A percentile compares a stretch with the other conserved stretches of the same genome.
Evolutionary conservation across 2,113 vertebrate species (phyloP).

Genomic region (Phylloscopus trochiloides): DNA sequence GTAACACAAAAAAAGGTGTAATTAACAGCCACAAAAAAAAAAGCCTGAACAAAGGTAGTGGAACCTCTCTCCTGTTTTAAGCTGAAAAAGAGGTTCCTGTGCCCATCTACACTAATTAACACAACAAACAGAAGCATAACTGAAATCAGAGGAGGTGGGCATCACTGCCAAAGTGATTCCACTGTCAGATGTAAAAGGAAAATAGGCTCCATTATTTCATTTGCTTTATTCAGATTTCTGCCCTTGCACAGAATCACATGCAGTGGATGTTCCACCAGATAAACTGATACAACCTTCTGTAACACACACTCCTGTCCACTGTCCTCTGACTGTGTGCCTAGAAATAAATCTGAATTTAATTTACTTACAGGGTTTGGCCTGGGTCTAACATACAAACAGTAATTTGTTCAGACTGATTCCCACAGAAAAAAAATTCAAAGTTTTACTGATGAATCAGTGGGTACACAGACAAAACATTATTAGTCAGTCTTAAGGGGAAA

Average conservation of each 20-base stretch:
- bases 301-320: not conserved
- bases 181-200: not conserved
- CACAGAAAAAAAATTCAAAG: not conserved
- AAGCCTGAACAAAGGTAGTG: not conserved
- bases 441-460: not conserved
- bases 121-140: not conserved
- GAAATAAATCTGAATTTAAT: not conserved
- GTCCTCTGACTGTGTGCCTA: not conserved
- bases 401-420: not conserved
- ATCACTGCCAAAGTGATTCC: not conserved
- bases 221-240: not conserved
- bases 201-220: not conserved
- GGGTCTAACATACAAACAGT: not conserved
- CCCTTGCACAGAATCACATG: not conserved
- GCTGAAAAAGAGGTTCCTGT: not conserved
- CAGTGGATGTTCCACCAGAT: not conserved
- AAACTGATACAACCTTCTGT: not conserved
- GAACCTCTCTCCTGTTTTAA: not conserved
- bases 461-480: not conserved
- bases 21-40: not conserved
- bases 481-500: not conserved
- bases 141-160: not conserved
- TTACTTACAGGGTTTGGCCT: not conserved
- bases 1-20: not conserved
- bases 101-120: not conserved